phyloP scores from a whole-genome alignment of 2,888 invertebrate genomes.

The Agrochola litura region DNA sequence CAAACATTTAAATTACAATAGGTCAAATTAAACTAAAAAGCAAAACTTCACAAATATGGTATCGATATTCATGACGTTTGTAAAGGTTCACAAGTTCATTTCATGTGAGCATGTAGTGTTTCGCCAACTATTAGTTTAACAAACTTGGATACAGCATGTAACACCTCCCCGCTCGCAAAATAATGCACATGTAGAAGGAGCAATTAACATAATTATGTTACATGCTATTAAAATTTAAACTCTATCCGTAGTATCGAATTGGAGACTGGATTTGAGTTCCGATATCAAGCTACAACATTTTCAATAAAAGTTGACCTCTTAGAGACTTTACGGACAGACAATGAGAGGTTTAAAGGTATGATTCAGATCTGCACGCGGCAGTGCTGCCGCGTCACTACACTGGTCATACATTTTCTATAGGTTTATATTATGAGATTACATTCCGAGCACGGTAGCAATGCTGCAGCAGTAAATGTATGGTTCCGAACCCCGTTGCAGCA shows the following conservation, averaged over 20 bases:
- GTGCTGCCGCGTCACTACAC: too few relatives aligned
- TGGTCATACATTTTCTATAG: too few relatives aligned
- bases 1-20: neutral
- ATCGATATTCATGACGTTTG: neutral
- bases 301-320: neutral
- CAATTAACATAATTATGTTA: neutral
- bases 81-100: too few relatives aligned
- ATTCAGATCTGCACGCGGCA: too few relatives aligned
- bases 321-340: neutral
- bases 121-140: neutral
- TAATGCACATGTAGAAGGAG: neutral
- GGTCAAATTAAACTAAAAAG: neutral
- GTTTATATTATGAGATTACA: too few relatives aligned
- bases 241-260: neutral
- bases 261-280: neutral
- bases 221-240: slow-evolving; percentile 15
- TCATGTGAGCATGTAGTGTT: neutral
- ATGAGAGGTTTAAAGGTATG: neutral
- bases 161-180: neutral
- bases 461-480: too few relatives aligned
- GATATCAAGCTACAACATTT: neutral
- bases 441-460: too few relatives aligned
- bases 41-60: neutral
- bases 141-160: neutral
- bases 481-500: too few relatives aligned